Base-by-base conservation (phyloP, 2,888 invertebrate genomes). In the Nasonovia ribisnigri region DNA sequence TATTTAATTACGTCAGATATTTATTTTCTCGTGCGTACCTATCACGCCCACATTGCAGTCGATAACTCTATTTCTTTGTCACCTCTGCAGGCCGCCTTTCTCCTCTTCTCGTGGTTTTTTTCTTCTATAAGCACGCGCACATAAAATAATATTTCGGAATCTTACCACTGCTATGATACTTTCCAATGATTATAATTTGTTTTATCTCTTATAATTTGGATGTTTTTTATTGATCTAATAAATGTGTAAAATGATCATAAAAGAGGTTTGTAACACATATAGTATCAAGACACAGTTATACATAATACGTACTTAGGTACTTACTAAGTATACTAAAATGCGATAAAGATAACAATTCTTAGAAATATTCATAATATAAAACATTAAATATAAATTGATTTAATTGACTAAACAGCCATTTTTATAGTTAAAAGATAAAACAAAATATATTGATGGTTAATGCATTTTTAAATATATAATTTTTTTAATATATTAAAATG, bases 1-100 rank as follows among this genome's bases (percentile, higher is more conserved):
- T 77, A 36, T 42, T 20, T 51, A 88, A 88, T 48, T 51, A 24
- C n/a, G 51, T 88, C 51, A 20, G 36, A 36, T 88, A 51, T 51
- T 36, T 88, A 24, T 88, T 36, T 51, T 6, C n/a, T 48, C 20
- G 51, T 10, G 10, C 54, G 20, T 20, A 29, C 26, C 60, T 26
- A 36, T 77, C 77, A 77, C 51, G 51, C 51, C 88, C 36, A 88
- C 88, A 36, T 36, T 51, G 51, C 8, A 36, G 20, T 88, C 36
- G 88, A 88, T 51, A 88, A 88, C 36, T 88, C 24, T 36, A 88
- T 88, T 88, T 36, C 51, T 36, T 51, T 88, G 87, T 88, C 88
- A 88, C 36, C 51, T 51, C 1, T 51, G 88, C 77, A 77, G 6
- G 20, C 24, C 26, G 46, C 88, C 88, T 88, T 88, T 88, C 88